Conservation (phyloP, 2,797 vertebrate genomes). For the Ceyx erithaca region DNA sequence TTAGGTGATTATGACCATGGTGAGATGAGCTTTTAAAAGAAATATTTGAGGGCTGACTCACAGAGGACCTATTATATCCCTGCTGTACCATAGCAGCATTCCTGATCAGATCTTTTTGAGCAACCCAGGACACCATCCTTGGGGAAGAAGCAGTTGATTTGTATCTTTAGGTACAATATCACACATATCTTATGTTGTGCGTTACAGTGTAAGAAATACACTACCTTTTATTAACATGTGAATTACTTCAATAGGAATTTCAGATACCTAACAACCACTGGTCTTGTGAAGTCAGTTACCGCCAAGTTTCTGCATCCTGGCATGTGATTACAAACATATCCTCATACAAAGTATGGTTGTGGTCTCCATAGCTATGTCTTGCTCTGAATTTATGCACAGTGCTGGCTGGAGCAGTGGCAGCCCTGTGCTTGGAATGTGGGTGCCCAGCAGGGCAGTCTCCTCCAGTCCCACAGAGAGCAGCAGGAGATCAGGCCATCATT, state of each 20-base stretch:
- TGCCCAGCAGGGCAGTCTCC: background rate
- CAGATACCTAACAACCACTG: background rate
- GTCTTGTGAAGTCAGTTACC: background rate
- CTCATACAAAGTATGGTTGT: background rate
- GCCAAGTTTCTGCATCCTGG: background rate
- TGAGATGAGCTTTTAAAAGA: constrained; percentile 28
- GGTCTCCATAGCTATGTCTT: background rate
- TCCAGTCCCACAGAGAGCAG: background rate
- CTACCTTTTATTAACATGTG: background rate
- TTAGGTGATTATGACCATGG: constrained; percentile 4
- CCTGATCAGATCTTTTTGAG: background rate
- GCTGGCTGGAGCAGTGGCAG: background rate
- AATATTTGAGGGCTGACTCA: constrained; percentile 21
- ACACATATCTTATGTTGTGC: background rate
- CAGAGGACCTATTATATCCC: background rate
- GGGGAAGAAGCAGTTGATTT: background rate
- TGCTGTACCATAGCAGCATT: background rate
- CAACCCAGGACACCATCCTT: background rate
- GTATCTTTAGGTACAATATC: background rate
- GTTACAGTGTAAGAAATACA: background rate
- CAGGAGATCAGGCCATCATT: rapidly evolving
- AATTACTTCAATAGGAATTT: background rate
- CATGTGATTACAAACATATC: background rate
- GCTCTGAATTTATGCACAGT: rapidly evolving
- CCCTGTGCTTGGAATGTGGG: background rate